Percentiles rank a stretch among this genome's conserved stretches.
Evolutionary conservation across 2,113 vertebrate species (phyloP).

Genomic region (Aspidoscelis tigris): DNA sequence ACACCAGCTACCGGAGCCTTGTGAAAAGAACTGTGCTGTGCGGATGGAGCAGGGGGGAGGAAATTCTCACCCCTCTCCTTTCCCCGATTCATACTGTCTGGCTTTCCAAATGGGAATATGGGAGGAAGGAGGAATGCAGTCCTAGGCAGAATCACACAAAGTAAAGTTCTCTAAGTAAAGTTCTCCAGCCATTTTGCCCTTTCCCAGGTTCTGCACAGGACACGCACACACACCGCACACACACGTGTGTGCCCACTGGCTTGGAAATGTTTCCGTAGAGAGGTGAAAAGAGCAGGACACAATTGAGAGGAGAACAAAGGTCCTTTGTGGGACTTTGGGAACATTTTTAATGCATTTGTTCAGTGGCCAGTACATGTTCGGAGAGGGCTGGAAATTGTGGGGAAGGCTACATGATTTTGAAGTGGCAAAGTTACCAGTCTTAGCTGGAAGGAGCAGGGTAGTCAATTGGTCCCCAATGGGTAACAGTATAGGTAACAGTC

Average conservation of each 20-base stretch:
- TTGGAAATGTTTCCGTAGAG: conserved; percentile 47
- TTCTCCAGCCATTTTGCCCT: conserved; percentile 34
- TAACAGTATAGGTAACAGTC: background rate
- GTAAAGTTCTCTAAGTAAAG: conserved; percentile 29
- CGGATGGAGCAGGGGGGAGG: background rate
- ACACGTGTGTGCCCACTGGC: conserved; percentile 38
- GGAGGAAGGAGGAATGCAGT: background rate
- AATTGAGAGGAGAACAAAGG: conserved; percentile 52
- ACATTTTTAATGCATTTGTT: conserved; percentile 45
- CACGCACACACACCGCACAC: background rate
- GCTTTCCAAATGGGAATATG: conserved; percentile 40
- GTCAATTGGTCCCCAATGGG: background rate
- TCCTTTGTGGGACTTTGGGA: conserved; percentile 51
- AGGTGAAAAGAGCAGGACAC: conserved; percentile 49
- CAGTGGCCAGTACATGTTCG: conserved; percentile 24
- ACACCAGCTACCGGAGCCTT: conserved; percentile 45
- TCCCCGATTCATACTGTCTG: conserved; percentile 23
- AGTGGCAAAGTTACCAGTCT: background rate
- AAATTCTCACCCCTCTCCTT: background rate
- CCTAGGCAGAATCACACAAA: conserved; percentile 15
- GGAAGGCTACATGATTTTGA: conserved; percentile 22
- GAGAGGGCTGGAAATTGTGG: conserved; percentile 12
- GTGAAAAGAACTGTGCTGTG: conserved; percentile 51
- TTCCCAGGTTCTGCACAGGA: background rate
- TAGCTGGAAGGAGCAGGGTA: background rate